Evolutionary conservation across 2,113 vertebrate genomes (phyloP), one percentile per base, ranked within the genome.

Genomic region (Xenopus borealis): DNA sequence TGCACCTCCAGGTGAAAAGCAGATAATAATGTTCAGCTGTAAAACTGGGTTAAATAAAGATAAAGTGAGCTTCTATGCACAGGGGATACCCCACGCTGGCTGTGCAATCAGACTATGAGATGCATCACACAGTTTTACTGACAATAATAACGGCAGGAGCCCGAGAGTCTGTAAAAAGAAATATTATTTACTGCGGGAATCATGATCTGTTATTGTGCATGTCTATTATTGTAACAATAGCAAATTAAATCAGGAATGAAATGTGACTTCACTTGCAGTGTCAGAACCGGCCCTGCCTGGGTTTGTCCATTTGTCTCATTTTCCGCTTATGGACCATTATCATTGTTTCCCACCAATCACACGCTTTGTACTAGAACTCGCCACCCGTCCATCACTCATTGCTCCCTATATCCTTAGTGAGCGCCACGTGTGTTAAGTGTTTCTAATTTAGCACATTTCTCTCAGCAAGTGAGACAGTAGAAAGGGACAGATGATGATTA

Each of bases 111-210:
- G 2, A 40, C 33, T 40, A 9, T 9, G 62, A 72, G 71, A 72
- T 72, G 71, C 71, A 72, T 72, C 71, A 55, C 61, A 64, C 59
- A 58, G 62, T 72, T 72, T 72, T 72, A 72, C 45, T 72, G 71
- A 64, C 71, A 72, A 63, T 72, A 64, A 72, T 59, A 61, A 72
- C 71, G 59, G 63, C 71, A 64, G 71, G 71, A 72, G 71, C 71
- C 71, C 47, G 33, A 63, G 62, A 72, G 71, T 61, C 71, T 72
- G 23, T 63, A 7, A 72, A 64, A 61, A 72, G 71, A 46, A 46
- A 63, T 72, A 72, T 72, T 72, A 72, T 72, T 72, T 72, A 72
- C 71, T 72, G 71, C 71, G 63, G 61, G 71, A 53, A 72, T 33
- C 14, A 13, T 20, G 61, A 40, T 40, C 33, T 40, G 33, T 40